Conservation (phyloP, 2,797 vertebrate genomes). For the Sciurus vulgaris region DNA sequence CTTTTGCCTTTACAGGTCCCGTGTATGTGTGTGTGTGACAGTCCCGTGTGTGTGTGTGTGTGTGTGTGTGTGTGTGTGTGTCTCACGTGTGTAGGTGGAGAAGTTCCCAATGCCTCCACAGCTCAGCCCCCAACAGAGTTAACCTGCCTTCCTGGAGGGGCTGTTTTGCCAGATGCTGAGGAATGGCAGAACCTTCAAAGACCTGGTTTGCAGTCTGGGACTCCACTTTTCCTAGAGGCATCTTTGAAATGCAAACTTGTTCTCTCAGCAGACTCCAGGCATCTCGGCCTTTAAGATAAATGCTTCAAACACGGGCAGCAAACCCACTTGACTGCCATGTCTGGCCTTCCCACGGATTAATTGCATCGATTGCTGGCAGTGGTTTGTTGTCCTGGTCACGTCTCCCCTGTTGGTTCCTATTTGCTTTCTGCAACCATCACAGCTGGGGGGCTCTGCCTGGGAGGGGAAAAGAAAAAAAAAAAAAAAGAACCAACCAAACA, state of each 20-base stretch:
- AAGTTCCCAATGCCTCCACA: not conserved
- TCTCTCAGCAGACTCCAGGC: not conserved
- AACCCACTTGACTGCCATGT: not conserved
- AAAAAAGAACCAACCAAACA: not conserved
- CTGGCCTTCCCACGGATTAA: conserved; percentile 67
- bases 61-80: no score
- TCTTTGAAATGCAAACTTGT: conserved; percentile 75
- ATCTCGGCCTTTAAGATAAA: conserved; percentile 62
- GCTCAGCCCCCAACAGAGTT: not conserved
- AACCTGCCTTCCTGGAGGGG: conserved; percentile 22
- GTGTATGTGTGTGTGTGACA: no score
- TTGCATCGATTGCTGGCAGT: not conserved
- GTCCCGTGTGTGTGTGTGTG: no score
- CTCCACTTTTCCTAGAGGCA: not conserved
- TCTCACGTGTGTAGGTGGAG: not conserved
- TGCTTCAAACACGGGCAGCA: not conserved
- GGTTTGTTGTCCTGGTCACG: not conserved
- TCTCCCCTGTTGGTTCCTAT: conserved; percentile 7
- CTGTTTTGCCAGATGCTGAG: conserved; percentile 53
- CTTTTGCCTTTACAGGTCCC: not conserved
- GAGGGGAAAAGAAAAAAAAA: no score
- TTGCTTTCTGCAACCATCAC: conserved; percentile 34
- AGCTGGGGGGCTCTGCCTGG: not conserved
- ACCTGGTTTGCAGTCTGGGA: not conserved
- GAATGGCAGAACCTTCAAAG: conserved; percentile 66